Evolutionary conservation across 2,888 invertebrate genomes (phyloP).

Genomic region (Cosmorhoe ocellata): DNA sequence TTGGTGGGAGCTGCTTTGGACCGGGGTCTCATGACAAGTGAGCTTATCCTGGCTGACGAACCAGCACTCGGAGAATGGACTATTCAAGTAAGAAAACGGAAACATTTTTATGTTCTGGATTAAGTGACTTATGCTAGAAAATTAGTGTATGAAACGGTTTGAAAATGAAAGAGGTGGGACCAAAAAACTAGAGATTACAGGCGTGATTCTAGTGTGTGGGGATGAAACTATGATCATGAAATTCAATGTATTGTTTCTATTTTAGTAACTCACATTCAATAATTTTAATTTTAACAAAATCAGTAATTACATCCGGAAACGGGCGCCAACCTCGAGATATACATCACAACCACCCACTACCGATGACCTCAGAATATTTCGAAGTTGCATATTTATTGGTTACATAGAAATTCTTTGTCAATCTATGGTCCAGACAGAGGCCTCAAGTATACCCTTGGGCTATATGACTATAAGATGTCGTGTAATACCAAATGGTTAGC

Average conservation of each 20-base stretch:
- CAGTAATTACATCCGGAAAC: slow-evolving; percentile 29
- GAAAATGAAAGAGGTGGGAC: too few species aligned
- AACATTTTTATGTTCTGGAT: too few species aligned
- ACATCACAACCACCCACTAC: slow-evolving; percentile 30
- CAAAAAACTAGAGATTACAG: too few species aligned
- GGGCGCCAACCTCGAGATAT: slow-evolving; percentile 28
- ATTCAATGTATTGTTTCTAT: slow-evolving; percentile 1
- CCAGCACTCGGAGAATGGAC: slow-evolving; percentile 95
- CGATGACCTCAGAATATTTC: slow-evolving; percentile 30
- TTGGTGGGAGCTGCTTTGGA: slow-evolving; percentile 86
- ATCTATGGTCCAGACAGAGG: slow-evolving; percentile 51
- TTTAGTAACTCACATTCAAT: background rate
- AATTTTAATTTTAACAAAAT: slow-evolving; percentile 18
- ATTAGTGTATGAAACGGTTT: too few species aligned
- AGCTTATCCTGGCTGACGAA: slow-evolving; percentile 89
- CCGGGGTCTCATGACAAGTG: slow-evolving; percentile 89
- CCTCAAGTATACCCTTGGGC: too few species aligned
- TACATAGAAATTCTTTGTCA: slow-evolving; percentile 1
- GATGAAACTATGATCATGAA: background rate
- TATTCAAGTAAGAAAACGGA: slow-evolving; percentile 77
- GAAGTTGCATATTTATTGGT: slow-evolving; percentile 27
- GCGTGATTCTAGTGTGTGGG: too few species aligned
- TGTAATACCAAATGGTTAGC: too few species aligned
- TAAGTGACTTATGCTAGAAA: too few species aligned
- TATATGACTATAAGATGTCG: too few species aligned